Conservation (phyloP, 2,797 vertebrate species). For the Microchirus variegatus region DNA sequence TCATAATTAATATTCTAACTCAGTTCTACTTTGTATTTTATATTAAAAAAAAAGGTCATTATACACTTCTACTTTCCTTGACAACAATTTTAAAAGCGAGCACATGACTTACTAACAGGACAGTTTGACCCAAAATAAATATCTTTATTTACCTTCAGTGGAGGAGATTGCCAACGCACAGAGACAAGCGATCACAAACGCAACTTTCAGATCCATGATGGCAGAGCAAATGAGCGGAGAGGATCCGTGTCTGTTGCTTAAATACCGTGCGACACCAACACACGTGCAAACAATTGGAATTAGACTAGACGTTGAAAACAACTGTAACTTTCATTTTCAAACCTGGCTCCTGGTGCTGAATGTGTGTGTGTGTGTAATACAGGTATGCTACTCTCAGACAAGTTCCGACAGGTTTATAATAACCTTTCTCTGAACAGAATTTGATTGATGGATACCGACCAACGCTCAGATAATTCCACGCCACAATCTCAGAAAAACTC, state of each 20-base stretch:
- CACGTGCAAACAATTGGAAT: conserved; percentile 12
- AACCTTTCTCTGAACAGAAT: not conserved
- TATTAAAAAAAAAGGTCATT: no score
- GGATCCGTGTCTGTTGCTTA: conserved; percentile 23
- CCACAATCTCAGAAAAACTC: not conserved
- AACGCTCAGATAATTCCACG: not conserved
- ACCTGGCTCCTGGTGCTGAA: not conserved
- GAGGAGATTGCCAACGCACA: conserved; percentile 51
- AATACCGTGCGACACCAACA: conserved; percentile 18
- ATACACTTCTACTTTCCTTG: not conserved
- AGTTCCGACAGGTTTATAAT: conserved; percentile 51
- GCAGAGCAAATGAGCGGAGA: conserved; percentile 2
- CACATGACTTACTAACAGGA: not conserved
- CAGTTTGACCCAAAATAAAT: not conserved
- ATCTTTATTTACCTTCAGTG: conserved; percentile 70
- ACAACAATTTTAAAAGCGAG: not conserved
- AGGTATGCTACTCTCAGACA: conserved; percentile 7
- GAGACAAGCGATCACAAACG: conserved; percentile 49
- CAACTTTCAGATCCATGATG: conserved; percentile 72
- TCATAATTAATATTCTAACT: no score
- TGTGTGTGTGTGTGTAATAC: not conserved
- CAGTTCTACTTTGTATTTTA: no score
- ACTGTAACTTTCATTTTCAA: conserved; percentile 19
- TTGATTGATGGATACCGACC: conserved; percentile 22
- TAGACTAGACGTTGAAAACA: not conserved